A percentile compares a stretch with the other conserved stretches of the same genome.
These are phyloP conservation scores for Lacanobia wlatinum DNA, from an alignment of 2,888 invertebrate species.

Conservation along the genomic window DNA sequence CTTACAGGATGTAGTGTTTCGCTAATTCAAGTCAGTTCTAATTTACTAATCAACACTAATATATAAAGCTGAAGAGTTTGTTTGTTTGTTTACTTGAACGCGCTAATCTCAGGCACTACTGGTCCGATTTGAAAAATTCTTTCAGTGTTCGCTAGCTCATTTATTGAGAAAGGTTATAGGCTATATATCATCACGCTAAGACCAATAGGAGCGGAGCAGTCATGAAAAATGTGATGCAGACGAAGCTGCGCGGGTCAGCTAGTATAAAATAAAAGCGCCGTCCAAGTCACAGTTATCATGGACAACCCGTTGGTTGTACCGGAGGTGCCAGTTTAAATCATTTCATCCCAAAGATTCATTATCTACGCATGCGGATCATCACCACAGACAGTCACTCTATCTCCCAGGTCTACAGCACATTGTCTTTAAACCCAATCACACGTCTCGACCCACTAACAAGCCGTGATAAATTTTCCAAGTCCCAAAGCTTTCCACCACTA, in stretches of 20 bases:
- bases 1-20: background rate
- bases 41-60: no score
- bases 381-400: background rate
- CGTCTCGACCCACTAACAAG: conserved; percentile 3
- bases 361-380: background rate
- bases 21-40: background rate
- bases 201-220: no score
- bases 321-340: background rate
- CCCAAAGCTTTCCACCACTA: conserved; percentile 41
- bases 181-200: no score
- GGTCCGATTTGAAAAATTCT: no score
- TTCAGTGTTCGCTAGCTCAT: no score
- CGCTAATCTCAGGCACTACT: no score
- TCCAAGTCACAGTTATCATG: background rate
- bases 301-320: background rate
- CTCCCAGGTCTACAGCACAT: background rate
- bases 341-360: background rate
- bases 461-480: conserved; percentile 17
- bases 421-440: conserved; percentile 11
- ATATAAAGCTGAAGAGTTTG: no score
- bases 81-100: no score
- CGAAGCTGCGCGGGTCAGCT: no score
- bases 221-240: no score
- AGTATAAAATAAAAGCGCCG: no score
- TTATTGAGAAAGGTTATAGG: no score